These are phyloP conservation scores for Balaeniceps rex DNA, from an alignment of 2,113 vertebrate genomes.

Conservation along the genomic window DNA sequence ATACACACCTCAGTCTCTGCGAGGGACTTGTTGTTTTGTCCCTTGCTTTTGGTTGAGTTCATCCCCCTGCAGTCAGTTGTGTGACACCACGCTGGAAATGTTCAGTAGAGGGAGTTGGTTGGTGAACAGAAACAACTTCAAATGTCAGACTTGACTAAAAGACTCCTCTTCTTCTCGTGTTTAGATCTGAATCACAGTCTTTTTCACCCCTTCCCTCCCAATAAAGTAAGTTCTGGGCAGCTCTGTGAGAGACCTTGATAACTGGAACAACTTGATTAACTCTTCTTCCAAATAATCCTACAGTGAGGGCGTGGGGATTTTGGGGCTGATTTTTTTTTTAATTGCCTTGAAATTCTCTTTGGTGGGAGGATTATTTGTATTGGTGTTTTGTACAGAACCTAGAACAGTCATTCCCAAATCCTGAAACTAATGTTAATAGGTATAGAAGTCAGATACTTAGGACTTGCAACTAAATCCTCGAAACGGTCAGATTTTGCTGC, in stretches of 20 bases:
- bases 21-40: background rate
- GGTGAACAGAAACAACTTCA: background rate
- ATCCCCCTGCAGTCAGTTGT: background rate
- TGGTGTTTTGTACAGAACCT: background rate
- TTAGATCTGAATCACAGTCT: background rate
- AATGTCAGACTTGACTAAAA: background rate
- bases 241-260: background rate
- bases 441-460: background rate
- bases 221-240: background rate
- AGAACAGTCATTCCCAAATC: background rate
- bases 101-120: background rate
- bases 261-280: background rate
- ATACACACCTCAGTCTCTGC: background rate
- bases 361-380: background rate
- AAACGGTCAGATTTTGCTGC: background rate
- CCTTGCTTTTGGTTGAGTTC: background rate
- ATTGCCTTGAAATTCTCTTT: background rate
- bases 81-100: background rate
- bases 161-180: background rate
- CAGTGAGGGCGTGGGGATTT: background rate
- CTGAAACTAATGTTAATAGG: background rate
- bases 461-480: background rate
- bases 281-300: background rate
- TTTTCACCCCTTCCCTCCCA: background rate
- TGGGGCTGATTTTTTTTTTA: fast-evolving